Base-by-base conservation (phyloP, 1,140 invertebrate species). In the Drosophila lacertosa region DNA sequence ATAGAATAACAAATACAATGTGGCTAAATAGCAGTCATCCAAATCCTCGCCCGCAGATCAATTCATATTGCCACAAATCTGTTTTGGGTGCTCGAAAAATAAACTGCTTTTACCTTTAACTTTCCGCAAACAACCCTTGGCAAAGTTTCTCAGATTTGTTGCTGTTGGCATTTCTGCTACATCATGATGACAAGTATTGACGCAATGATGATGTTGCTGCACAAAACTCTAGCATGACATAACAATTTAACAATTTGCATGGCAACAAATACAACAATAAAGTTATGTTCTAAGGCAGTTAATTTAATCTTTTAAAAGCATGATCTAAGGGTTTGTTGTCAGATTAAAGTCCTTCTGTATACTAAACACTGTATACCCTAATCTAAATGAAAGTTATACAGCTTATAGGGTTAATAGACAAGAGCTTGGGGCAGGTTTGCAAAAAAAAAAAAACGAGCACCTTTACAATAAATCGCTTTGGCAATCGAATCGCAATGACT, bases 21-120 rank as follows among this genome's bases (percentile, higher is more conserved):
- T 72, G 75, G 72, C 76, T 84, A 84, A 84, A 83, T 84, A 60
- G 72, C 80, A 84, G 60, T 37, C 9, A 16, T 26, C 18, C 45
- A 54, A 44, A 26, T 24, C 29, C 13, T n/a, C 64, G 51, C 35
- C 51, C 40, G 48, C 42, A 40, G 20, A 64, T 37, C 58, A 54
- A 80, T 64, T 53, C 77, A 44, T 50, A 84, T 55, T 59, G 51
- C 50, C 22, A 86, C 22, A 86, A 84, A 80, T 86, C 81, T n/a
- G 80, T 73, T 86, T 80, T 84, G 81, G 55, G 26, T 54, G 62
- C 55, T 45, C 60, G 33, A 44, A 53, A 29, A 26, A 53, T 15
- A 33, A 42, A 45, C 45, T 40, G 18, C 48, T 11, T 2, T 4
- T 15, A 3, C 32, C 29, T 13, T 11, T 16, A 3, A 7, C 15